Evolutionary conservation across 2,888 invertebrate genomes (phyloP), one percentile per base, ranked within the genome.

Genomic region (Elegia similella): DNA sequence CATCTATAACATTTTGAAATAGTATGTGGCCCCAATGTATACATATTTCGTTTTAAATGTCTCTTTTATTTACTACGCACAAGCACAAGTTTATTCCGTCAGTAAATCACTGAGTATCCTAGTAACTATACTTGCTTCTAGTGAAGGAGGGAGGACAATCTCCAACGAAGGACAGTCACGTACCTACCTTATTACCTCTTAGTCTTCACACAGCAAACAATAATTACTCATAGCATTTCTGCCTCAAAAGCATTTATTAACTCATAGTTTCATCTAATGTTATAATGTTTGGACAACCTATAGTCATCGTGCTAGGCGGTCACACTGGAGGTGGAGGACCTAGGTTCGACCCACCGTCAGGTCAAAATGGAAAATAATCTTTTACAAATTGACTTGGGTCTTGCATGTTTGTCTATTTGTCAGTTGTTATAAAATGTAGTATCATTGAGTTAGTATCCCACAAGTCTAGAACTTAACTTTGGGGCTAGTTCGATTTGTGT

Each of bases 201-300:
- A 72, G 73, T 72, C 71, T 69, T 64, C 69, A 72, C 71, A 64
- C 65, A 69, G 63, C 66, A 72, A 79, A 81, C 81, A 82, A 83
- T 83, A 76, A 76, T 68, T 74, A 74, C 73, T 76, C 74, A 76
- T 75, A 73, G 53, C 67, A 68, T n/a, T 16, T 50, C 2, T n/a
- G 7, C 66, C 64, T 72, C 75, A 76, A 79, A 79, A 82, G 75
- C 76, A 71, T 76, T 77, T 72, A 73, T 82, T 80, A 74, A 72
- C 67, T 69, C 74, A 69, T 66, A 70, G 72, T 75, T 66, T 67
- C 70, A 70, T 63, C 63, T 70, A 71, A 75, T 38, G 10, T 5
- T 12, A n/a, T 8, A 38, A 38, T 38, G n/a, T n/a, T n/a, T n/a
- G n/a, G n/a, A n/a, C n/a, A n/a, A n/a, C n/a, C n/a, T n/a, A n/a